Conservation (phyloP, 2,113 vertebrate genomes). For the Callospermophilus lateralis region DNA sequence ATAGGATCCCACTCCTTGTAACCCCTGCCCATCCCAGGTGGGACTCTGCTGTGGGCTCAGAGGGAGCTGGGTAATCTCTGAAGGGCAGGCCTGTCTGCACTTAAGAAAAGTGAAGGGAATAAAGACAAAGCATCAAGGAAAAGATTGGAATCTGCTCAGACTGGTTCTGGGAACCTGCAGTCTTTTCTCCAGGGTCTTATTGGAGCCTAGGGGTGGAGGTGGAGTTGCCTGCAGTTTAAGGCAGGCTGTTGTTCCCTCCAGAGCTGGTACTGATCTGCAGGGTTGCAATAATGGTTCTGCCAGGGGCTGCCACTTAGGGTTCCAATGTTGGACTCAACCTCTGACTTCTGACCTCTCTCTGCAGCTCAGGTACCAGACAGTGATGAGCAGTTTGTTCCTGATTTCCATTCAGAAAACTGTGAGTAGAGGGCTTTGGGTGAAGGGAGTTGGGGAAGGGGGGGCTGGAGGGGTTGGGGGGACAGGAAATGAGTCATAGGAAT, state of each 20-base stretch:
- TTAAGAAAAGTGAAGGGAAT: conserved; percentile 37
- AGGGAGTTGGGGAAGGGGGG: background rate
- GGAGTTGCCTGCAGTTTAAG: background rate
- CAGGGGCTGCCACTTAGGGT: background rate
- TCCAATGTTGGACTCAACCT: background rate
- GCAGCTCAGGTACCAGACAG: conserved; percentile 99
- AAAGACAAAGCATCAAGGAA: conserved; percentile 57
- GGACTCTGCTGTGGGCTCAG: background rate
- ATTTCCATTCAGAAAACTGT: conserved; percentile 98
- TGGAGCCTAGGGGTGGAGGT: background rate
- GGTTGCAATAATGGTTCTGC: background rate
- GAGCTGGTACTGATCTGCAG: background rate
- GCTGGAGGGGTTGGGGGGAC: background rate
- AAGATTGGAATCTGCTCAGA: conserved; percentile 71
- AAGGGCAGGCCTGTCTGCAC: conserved; percentile 5
- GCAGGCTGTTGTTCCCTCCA: background rate
- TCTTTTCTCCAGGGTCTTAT: background rate
- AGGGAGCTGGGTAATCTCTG: conserved; percentile 19
- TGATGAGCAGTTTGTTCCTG: conserved; percentile 98
- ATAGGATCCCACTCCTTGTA: background rate
- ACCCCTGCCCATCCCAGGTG: background rate
- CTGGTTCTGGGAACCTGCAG: conserved; percentile 47
- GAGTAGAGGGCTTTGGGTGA: conserved; percentile 86
- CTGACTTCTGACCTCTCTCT: conserved; percentile 70
- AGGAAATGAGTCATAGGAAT: background rate